phyloP scores from a whole-genome alignment of 1,140 invertebrate species.

The Calephelis nemesis region DNA sequence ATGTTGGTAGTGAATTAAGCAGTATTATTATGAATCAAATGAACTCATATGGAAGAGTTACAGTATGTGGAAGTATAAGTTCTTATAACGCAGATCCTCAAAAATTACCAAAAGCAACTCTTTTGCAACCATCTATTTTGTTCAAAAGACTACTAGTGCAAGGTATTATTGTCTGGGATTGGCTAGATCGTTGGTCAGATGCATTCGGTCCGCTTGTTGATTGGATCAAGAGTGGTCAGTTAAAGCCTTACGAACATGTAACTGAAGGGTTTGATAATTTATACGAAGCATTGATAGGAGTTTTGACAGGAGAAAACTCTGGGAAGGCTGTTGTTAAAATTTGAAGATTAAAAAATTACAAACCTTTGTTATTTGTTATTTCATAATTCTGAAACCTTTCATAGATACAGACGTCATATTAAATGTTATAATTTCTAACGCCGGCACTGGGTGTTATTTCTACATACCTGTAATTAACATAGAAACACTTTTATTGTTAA shows the following conservation, averaged over 20 bases:
- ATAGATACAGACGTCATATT: too few species aligned
- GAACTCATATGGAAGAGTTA: neutral
- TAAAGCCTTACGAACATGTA: neutral
- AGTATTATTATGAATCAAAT: too few species aligned
- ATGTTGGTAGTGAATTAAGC: neutral
- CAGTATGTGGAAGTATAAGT: neutral
- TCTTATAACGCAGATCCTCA: neutral
- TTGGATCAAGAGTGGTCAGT: neutral
- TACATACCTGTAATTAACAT: too few species aligned
- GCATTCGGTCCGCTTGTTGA: neutral
- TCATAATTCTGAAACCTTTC: too few species aligned
- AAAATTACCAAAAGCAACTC: neutral
- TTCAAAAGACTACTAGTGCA: neutral
- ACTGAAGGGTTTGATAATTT: neutral
- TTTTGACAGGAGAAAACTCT: neutral
- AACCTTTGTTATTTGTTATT: too few species aligned
- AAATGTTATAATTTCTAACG: too few species aligned
- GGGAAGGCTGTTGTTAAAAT: neutral
- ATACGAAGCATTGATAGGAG: neutral
- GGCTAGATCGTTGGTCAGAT: neutral
- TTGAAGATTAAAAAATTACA: conserved; percentile 12
- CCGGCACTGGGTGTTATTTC: too few species aligned
- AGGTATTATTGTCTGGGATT: neutral
- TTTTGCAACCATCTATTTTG: neutral
- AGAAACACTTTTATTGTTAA: too few species aligned